A percentile compares a stretch with the other conserved stretches of the same genome.
Conservation (phyloP, 2,797 vertebrate species). For the Loriculus beryllinus region DNA sequence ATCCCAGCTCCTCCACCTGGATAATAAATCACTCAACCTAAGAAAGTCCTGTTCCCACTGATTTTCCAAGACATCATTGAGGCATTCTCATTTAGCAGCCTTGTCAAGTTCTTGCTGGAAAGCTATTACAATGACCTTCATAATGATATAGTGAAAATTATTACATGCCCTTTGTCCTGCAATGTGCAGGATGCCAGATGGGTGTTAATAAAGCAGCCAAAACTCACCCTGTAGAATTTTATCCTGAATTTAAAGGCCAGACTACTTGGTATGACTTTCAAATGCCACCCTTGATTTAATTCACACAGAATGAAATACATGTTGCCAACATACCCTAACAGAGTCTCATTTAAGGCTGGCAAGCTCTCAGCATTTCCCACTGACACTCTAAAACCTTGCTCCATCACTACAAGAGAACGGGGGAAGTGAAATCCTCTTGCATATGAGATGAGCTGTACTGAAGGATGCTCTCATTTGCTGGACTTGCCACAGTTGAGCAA, state of each 20-base stretch:
- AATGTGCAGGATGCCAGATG: background rate
- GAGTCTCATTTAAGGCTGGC: background rate
- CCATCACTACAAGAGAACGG: background rate
- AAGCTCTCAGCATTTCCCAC: background rate
- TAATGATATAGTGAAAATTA: background rate
- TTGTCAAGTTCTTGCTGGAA: background rate
- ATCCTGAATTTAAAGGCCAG: background rate
- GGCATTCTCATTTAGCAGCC: background rate
- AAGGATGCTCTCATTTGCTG: background rate
- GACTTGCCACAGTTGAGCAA: background rate
- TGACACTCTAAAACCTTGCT: background rate
- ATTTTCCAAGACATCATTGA: background rate
- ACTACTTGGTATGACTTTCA: background rate
- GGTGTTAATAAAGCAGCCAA: background rate
- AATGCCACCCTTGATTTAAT: background rate
- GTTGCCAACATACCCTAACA: background rate
- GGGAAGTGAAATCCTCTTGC: background rate
- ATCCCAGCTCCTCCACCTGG: background rate
- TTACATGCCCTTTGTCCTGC: background rate
- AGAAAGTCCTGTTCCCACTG: background rate
- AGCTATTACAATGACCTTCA: background rate
- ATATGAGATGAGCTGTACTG: background rate
- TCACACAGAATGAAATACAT: background rate
- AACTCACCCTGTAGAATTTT: background rate
- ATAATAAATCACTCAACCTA: background rate